Percentiles rank a stretch among this genome's conserved stretches.
Evolutionary conservation across 2,797 vertebrate species (phyloP).

Genomic region (Salmo trutta): DNA sequence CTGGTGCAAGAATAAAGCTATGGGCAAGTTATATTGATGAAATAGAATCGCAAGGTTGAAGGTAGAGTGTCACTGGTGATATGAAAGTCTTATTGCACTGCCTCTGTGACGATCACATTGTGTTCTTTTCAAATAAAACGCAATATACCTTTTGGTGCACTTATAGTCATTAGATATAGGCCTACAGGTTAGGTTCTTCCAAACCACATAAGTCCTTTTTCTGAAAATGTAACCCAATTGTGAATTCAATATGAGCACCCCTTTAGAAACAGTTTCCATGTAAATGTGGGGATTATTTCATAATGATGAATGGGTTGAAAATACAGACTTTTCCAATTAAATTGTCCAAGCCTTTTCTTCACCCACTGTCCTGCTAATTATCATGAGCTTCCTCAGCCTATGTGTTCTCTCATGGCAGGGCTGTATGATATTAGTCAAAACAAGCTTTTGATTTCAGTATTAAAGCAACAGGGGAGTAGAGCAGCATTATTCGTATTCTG

Average conservation of each 20-base stretch:
- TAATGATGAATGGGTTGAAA: background rate
- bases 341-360: background rate
- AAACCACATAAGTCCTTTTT: background rate
- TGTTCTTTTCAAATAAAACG: background rate
- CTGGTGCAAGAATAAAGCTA: background rate
- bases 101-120: background rate
- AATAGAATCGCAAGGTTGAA: background rate
- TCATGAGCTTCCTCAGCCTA: background rate
- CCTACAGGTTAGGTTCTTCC: background rate
- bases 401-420: background rate
- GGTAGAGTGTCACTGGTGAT: background rate
- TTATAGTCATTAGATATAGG: background rate
- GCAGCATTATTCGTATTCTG: conserved; percentile 30
- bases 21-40: background rate
- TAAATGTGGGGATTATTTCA: background rate
- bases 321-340: background rate
- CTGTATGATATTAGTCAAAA: background rate
- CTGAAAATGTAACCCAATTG: background rate
- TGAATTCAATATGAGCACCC: background rate
- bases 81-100: background rate
- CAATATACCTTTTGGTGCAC: background rate
- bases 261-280: background rate
- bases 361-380: background rate
- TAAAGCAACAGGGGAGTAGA: background rate
- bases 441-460: background rate